Evolutionary conservation across 1,140 invertebrate species (phyloP).

Genomic region (Drosophila asahinai): DNA sequence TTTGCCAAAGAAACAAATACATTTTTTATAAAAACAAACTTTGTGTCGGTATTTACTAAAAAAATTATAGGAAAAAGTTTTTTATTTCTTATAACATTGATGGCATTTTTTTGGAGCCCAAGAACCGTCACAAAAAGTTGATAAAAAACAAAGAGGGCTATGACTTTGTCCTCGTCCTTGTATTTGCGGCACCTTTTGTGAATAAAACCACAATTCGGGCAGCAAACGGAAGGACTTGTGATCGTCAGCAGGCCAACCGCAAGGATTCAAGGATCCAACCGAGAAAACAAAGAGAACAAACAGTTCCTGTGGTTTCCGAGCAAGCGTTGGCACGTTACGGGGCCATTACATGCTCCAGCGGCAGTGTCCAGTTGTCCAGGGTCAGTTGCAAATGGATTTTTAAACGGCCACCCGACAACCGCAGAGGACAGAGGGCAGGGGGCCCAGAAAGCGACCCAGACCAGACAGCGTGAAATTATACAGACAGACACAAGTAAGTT

Average conservation of each 20-base stretch:
- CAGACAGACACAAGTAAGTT: conserved; percentile 14
- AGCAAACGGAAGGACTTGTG: background rate
- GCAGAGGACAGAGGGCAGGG: conserved; percentile 17
- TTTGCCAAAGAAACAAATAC: no score
- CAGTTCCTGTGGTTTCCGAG: conserved; percentile 50
- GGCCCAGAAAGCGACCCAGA: background rate
- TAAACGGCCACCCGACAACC: conserved; percentile 60
- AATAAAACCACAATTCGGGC: conserved; percentile 14
- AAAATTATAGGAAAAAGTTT: no score
- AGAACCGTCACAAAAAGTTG: background rate
- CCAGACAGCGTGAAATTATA: conserved; percentile 59
- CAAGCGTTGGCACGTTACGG: conserved; percentile 20
- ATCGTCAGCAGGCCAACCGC: conserved; percentile 45
- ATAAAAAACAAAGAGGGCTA: background rate
- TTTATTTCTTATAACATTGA: no score
- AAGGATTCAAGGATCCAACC: conserved; percentile 5
- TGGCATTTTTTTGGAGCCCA: no score
- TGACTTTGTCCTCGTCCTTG: background rate
- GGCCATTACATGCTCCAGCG: conserved; percentile 50
- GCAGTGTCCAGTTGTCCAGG: conserved; percentile 54
- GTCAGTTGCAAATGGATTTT: conserved; percentile 73
- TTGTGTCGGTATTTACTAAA: no score
- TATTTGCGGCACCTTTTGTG: background rate
- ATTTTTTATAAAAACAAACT: no score
- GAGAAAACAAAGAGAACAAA: no score